Evolutionary conservation across 2,888 invertebrate species (phyloP).

Genomic region (Drosophila affinis): DNA sequence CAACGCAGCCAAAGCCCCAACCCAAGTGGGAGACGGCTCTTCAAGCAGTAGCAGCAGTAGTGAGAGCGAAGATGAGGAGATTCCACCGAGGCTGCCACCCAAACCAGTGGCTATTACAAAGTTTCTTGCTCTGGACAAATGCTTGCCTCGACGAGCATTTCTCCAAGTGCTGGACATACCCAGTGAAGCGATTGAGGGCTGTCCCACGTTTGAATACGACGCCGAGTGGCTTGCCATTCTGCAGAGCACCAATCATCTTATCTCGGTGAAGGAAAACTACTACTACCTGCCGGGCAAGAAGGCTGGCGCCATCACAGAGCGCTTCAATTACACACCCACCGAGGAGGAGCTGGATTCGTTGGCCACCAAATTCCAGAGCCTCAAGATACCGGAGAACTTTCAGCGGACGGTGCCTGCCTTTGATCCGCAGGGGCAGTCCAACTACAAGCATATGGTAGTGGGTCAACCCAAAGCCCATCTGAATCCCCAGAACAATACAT

Average conservation of each 20-base stretch:
- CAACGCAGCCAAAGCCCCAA: conserved; percentile 64
- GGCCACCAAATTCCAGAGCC: conserved; percentile 87
- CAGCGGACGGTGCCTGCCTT: conserved; percentile 89
- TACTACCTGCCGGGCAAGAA: conserved; percentile 92
- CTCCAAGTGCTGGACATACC: conserved; percentile 90
- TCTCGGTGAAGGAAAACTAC: conserved; percentile 88
- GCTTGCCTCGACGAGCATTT: conserved; percentile 94
- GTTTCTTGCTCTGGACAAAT: conserved; percentile 98
- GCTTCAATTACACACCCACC: conserved; percentile 87
- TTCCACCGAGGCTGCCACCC: background rate
- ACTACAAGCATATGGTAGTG: conserved; percentile 80
- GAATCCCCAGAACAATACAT: conserved; percentile 88
- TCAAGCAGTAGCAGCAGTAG: conserved; percentile 16
- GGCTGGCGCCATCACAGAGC: conserved; percentile 85
- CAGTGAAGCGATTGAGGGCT: conserved; percentile 29
- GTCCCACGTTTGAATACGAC: conserved; percentile 87
- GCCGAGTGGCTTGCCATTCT: conserved; percentile 97
- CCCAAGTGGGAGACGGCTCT: background rate
- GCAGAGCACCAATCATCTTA: conserved; percentile 93
- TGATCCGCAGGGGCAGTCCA: conserved; percentile 77
- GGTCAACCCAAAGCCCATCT: conserved; percentile 85
- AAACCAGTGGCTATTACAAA: conserved; percentile 86
- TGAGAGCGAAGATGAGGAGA: conserved; percentile 27
- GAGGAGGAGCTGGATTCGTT: conserved; percentile 89
- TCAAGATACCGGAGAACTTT: conserved; percentile 92